A percentile compares a stretch with the other conserved stretches of the same genome.
phyloP scores from a whole-genome alignment of 2,113 vertebrate species.

The Strigops habroptila region DNA sequence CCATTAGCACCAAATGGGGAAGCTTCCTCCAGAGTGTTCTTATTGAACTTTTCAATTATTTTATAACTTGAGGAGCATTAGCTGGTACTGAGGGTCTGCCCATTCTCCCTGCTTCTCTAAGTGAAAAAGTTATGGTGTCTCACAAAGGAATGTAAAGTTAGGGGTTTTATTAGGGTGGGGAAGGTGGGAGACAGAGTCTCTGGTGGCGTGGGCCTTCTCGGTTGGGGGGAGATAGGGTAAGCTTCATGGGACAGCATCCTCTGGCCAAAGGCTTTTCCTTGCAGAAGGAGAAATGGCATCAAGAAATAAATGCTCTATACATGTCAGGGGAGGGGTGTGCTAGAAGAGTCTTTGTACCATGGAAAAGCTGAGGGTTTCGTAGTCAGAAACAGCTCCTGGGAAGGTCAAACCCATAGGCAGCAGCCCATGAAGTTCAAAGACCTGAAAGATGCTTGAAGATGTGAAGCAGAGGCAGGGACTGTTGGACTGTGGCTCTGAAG shows the following conservation, averaged over 20 bases:
- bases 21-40: constrained; percentile 56
- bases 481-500: rapidly evolving
- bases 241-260: not conserved
- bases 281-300: not conserved
- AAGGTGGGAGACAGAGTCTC: not conserved
- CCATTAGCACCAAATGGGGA: constrained; percentile 43
- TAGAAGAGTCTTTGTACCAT: rapidly evolving
- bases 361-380: not conserved
- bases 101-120: not conserved
- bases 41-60: constrained; percentile 66
- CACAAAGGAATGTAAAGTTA: not conserved
- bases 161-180: not conserved
- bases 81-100: not conserved
- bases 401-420: not conserved
- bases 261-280: not conserved
- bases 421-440: not conserved
- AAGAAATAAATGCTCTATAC: not conserved
- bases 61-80: constrained; percentile 36
- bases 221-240: not conserved
- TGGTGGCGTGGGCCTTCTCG: rapidly evolving
- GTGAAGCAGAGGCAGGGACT: not conserved
- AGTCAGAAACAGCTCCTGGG: not conserved
- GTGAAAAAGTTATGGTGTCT: not conserved
- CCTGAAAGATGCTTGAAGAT: not conserved
- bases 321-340: not conserved